A percentile compares a stretch with the other conserved stretches of the same genome.
These are phyloP conservation scores for Platyscapa corneri DNA, from an alignment of 1,140 invertebrate genomes.

Conservation along the genomic window DNA sequence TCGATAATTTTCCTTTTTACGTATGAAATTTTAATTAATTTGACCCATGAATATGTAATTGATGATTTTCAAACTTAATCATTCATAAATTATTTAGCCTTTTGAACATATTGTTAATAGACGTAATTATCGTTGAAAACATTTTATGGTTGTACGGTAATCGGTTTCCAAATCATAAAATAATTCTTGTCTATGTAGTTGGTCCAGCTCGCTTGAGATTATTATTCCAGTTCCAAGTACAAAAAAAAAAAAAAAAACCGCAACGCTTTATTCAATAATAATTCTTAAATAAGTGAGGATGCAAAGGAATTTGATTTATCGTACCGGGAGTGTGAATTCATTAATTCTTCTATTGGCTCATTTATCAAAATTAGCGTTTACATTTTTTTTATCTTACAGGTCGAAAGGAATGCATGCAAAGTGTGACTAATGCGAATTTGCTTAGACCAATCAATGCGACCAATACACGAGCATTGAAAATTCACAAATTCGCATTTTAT, in stretches of 20 bases:
- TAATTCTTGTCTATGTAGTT: neutral
- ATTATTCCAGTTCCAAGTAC: neutral
- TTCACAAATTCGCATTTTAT: too few species aligned
- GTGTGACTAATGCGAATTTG: neutral
- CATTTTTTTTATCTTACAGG: neutral
- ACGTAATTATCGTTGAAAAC: neutral
- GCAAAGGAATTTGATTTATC: neutral
- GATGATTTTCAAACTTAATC: neutral
- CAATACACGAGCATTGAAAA: too few species aligned
- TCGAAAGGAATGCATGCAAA: neutral
- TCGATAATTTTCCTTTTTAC: neutral
- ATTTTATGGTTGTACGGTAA: neutral
- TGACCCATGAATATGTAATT: too few species aligned
- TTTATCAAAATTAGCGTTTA: neutral
- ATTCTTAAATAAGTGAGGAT: neutral
- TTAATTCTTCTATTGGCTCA: neutral
- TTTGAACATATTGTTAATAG: neutral
- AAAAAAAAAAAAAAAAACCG: too few species aligned
- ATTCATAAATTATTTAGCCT: neutral
- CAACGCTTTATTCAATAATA: neutral
- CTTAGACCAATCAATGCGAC: neutral
- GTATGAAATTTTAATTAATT: neutral
- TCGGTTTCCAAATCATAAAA: neutral
- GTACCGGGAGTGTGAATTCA: neutral
- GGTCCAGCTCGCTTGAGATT: neutral